Percentiles rank a stretch among this genome's conserved stretches.
phyloP scores from a whole-genome alignment of 2,797 vertebrate genomes.

The Micromesistius poutassou region DNA sequence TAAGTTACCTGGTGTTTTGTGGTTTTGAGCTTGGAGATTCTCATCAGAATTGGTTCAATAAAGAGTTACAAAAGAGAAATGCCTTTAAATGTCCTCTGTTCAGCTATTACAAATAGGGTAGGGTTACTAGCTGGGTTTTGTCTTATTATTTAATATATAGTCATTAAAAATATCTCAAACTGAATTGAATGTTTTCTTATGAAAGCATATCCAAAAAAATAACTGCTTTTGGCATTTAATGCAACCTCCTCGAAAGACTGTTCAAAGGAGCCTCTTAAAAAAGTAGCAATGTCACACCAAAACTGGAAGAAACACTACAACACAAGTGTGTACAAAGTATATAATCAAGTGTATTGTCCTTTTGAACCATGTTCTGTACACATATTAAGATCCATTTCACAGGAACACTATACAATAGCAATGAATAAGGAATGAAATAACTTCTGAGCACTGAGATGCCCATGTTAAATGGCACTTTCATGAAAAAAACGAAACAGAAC shows the following conservation, averaged over 20 bases:
- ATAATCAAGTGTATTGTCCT: slow-evolving; percentile 86
- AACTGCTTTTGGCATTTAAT: neutral
- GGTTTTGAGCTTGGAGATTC: too few relatives aligned
- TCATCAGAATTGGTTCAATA: neutral
- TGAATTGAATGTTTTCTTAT: neutral
- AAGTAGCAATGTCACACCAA: neutral
- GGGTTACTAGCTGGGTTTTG: too few relatives aligned
- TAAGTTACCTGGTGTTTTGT: neutral
- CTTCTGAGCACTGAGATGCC: slow-evolving; percentile 70
- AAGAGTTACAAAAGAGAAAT: neutral
- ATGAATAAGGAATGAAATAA: slow-evolving; percentile 81
- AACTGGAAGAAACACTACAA: slow-evolving; percentile 64
- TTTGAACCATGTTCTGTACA: slow-evolving; percentile 83
- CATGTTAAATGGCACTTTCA: slow-evolving; percentile 76
- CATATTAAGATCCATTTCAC: slow-evolving; percentile 83
- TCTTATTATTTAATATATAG: neutral
- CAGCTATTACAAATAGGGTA: neutral
- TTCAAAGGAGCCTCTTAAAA: neutral
- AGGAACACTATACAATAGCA: slow-evolving; percentile 86
- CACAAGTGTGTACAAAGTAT: slow-evolving; percentile 79
- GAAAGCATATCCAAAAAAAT: neutral
- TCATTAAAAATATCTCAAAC: neutral
- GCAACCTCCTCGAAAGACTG: too few relatives aligned
- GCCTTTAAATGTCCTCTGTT: neutral
- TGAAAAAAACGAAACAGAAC: slow-evolving; percentile 63